Percentiles rank a stretch among this genome's conserved stretches.
Evolutionary conservation across 2,113 vertebrate genomes (phyloP).

Genomic region (Sinocyclocheilus anshuiensis): DNA sequence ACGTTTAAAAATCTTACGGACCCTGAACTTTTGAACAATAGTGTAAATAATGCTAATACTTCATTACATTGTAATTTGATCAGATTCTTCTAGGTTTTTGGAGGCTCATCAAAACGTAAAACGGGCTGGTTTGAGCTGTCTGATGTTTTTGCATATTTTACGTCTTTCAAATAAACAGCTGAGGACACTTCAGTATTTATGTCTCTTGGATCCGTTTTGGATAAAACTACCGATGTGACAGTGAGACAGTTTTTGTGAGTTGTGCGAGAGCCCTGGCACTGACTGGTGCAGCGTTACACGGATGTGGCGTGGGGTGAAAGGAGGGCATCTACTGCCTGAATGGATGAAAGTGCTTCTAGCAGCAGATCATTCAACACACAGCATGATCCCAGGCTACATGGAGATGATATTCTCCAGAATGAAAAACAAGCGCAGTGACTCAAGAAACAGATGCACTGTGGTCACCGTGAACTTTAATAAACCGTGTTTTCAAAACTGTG

Average conservation of each 20-base stretch:
- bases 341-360: not conserved
- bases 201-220: not conserved
- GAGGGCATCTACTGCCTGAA: not conserved
- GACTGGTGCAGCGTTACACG: not conserved
- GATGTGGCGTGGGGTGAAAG: not conserved
- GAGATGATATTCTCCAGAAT: not conserved
- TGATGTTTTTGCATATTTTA: no score
- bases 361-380: not conserved
- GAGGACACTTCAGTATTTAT: not conserved
- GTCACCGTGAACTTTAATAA: slow-evolving; percentile 18
- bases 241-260: not conserved
- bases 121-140: no score
- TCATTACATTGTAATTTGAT: no score
- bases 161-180: not conserved
- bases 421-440: not conserved
- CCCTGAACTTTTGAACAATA: no score
- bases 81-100: no score
- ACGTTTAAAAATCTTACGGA: no score
- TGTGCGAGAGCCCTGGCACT: not conserved
- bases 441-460: not conserved
- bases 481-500: not conserved
- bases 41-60: no score
- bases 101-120: no score
- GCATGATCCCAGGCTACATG: not conserved
- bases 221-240: not conserved